Evolutionary conservation across 2,113 vertebrate species (phyloP), one percentile per base, ranked within the genome.

Genomic region (Urocolius indicus): DNA sequence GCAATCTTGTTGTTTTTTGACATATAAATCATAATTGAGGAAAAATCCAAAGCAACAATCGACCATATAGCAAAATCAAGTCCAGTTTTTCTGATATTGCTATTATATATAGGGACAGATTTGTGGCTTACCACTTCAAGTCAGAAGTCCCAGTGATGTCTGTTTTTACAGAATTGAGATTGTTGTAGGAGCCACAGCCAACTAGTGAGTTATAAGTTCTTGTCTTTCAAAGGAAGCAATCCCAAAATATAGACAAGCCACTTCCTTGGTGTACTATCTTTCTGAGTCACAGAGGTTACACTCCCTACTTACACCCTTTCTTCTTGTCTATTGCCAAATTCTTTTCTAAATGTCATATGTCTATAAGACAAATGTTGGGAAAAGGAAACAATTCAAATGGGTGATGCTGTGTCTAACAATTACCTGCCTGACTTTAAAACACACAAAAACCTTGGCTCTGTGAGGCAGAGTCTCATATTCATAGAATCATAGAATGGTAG

Each of bases 361-460:
- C 49, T 91, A 51, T 36, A 71, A 82, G 21, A 27, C 82, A 93
- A 38, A 51, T 59, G 54, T 68, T 43, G 16, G 17, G 38, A 10
- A 79, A 78, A 46, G 38, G 38, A 78, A 87, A 4, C 61, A 55
- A 11, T 46, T 79, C 7, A 16, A 57, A 62, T 38, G 46, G 16
- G 23, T 17, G 30, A 62, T 62, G 51, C 3, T 71, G n/a, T 41
- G 80, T 67, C n/a, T 84, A 68, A 57, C 11, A n/a, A 12, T 29
- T 87, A 87, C 61, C 32, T 46, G 13, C 13, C 11, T n/a, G 36
- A 46, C 66, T 77, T 89, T 26, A 55, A 94, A 92, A 75, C 8
- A 52, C 16, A 43, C 5, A n/a, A 55, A 72, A 17, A 0, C 2
- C 16, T 55, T 1, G 0, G 22, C 26, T 24, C 24, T 41, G 18